phyloP scores from a whole-genome alignment of 2,888 invertebrate genomes.

The Ormyrus rosae region DNA sequence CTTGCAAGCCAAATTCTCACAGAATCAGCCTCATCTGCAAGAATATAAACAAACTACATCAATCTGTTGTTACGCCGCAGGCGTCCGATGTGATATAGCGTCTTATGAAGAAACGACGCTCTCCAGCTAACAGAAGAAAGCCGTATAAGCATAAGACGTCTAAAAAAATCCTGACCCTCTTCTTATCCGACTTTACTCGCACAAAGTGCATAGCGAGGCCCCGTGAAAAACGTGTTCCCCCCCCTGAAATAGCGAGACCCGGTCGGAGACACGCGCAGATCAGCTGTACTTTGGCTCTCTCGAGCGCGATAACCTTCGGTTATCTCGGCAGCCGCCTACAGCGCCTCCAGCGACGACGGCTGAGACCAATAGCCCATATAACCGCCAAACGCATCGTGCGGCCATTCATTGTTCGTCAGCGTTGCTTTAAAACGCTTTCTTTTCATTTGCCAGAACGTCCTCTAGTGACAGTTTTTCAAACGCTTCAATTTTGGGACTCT shows the following conservation, averaged over 20 bases:
- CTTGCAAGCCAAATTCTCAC: no score
- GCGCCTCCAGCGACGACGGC: background rate
- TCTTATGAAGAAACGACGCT: no score
- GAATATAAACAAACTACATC: no score
- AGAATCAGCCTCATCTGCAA: no score
- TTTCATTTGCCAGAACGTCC: no score
- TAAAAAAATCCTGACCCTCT: slow-evolving; percentile 11
- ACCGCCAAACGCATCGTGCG: slow-evolving; percentile 35
- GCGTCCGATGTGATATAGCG: no score
- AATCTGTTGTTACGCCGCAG: no score
- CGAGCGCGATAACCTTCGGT: slow-evolving; percentile 68
- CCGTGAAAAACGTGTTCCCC: background rate
- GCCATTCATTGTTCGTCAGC: slow-evolving; percentile 16
- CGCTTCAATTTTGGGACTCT: no score
- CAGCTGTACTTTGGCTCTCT: slow-evolving; percentile 73
- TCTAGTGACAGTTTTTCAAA: no score
- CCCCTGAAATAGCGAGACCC: background rate
- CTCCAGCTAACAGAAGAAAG: no score
- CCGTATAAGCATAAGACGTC: background rate
- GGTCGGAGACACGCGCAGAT: slow-evolving; percentile 65
- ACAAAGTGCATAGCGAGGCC: background rate
- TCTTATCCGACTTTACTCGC: background rate
- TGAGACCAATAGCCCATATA: slow-evolving; percentile 16
- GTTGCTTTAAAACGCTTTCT: background rate
- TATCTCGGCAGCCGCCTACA: slow-evolving; percentile 44